These are phyloP conservation scores for Serripes groenlandicus DNA, from an alignment of 2,888 invertebrate species.

Conservation along the genomic window DNA sequence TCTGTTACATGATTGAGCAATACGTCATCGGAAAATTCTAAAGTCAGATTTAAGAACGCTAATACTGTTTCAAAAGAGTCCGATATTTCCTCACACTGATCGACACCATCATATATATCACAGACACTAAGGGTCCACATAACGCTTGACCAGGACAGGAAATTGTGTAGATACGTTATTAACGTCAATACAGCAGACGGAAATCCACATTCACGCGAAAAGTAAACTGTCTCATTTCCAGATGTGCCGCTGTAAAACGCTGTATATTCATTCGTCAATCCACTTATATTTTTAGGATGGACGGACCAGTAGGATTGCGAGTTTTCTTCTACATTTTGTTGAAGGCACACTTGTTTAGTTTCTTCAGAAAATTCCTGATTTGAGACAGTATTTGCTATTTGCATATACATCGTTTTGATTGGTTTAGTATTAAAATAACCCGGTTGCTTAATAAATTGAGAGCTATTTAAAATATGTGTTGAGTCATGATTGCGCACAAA, in stretches of 20 bases:
- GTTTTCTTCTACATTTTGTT: neutral
- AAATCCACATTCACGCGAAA: slow-evolving; percentile 3
- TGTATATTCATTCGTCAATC: neutral
- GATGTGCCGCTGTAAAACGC: neutral
- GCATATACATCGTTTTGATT: slow-evolving; percentile 1
- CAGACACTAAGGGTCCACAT: slow-evolving; percentile 30
- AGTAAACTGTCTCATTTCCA: neutral
- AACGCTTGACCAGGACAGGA: slow-evolving; percentile 7
- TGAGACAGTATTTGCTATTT: neutral
- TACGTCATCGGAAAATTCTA: slow-evolving; percentile 23
- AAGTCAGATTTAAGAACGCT: slow-evolving; percentile 12
- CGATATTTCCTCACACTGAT: slow-evolving; percentile 8
- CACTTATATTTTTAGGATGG: neutral
- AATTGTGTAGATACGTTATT: slow-evolving; percentile 11
- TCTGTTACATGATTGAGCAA: slow-evolving; percentile 12
- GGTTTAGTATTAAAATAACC: neutral
- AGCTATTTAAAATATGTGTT: neutral
- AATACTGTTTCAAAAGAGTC: slow-evolving; percentile 26
- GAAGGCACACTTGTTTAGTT: neutral
- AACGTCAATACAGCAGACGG: slow-evolving; percentile 4
- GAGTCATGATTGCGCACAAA: slow-evolving; percentile 12
- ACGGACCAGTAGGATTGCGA: neutral
- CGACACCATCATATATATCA: neutral
- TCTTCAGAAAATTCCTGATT: neutral
- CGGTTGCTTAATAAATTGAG: neutral